These are phyloP conservation scores for Crossaster papposus DNA, from an alignment of 53 echinoderm and acorn worm species.

Conservation along the genomic window DNA sequence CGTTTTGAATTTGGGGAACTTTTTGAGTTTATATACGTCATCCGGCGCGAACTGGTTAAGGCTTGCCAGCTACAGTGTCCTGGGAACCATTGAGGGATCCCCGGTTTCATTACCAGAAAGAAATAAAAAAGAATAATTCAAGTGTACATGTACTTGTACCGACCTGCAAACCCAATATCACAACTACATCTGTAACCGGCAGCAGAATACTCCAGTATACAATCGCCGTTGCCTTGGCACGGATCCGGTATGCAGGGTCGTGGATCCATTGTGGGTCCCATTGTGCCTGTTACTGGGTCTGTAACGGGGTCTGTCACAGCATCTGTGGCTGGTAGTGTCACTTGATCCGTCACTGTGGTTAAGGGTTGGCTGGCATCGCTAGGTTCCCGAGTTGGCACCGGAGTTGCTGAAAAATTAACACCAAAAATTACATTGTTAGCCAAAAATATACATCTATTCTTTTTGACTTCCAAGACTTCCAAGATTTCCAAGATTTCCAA, in stretches of 20 bases:
- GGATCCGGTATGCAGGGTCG: conserved; percentile 61
- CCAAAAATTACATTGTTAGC: background rate
- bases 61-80: no score
- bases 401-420: background rate
- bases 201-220: conserved; percentile 63
- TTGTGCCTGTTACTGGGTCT: conserved; percentile 33
- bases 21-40: no score
- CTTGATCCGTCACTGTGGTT: conserved; percentile 46
- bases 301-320: conserved; percentile 34
- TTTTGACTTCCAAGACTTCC: no score
- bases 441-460: no score
- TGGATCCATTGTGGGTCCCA: conserved; percentile 42
- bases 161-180: conserved; percentile 68
- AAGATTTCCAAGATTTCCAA: no score
- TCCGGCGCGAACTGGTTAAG: no score
- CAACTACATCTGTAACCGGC: conserved; percentile 79
- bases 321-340: background rate
- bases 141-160: background rate
- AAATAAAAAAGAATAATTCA: no score
- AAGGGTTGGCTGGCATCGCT: conserved; percentile 24
- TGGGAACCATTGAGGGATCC: no score
- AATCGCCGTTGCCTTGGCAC: conserved; percentile 60
- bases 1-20: no score
- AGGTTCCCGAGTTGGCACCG: background rate
- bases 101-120: no score